Percentiles rank a stretch among this genome's conserved stretches.
Evolutionary conservation across 2,888 invertebrate species (phyloP).

Genomic region (Phragmatobia fuliginosa): DNA sequence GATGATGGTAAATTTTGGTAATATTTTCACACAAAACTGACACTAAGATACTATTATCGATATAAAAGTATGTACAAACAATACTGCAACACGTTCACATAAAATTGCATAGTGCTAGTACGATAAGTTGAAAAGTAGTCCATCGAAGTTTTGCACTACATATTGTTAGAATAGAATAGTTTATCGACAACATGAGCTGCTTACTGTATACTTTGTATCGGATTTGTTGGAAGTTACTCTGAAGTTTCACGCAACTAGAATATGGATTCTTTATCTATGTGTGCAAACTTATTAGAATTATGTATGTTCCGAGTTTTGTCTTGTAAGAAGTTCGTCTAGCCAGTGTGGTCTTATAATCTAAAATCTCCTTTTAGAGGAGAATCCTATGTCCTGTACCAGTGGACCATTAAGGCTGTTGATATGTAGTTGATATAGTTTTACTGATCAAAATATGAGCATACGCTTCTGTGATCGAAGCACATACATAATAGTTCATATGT

Average conservation of each 20-base stretch:
- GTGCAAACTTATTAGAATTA: background rate
- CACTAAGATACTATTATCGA: slow-evolving; percentile 8
- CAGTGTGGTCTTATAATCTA: too few relatives aligned
- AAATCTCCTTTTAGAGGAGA: too few relatives aligned
- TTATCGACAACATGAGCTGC: slow-evolving; percentile 48
- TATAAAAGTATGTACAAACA: slow-evolving; percentile 27
- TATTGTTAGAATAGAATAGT: slow-evolving; percentile 43
- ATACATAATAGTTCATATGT: background rate
- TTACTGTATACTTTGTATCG: slow-evolving; percentile 44
- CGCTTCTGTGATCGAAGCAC: too few relatives aligned
- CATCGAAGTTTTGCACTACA: slow-evolving; percentile 46
- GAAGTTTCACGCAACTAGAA: slow-evolving; percentile 9
- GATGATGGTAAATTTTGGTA: too few relatives aligned
- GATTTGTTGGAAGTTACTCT: slow-evolving; percentile 20
- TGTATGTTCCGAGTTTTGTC: background rate
- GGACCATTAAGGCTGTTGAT: too few relatives aligned
- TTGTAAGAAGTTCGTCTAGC: background rate
- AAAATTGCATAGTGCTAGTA: slow-evolving; percentile 38
- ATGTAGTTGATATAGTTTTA: too few relatives aligned
- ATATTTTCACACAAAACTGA: background rate
- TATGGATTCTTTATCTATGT: background rate
- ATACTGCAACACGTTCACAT: slow-evolving; percentile 28
- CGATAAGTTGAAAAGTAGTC: slow-evolving; percentile 36
- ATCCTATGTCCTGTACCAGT: too few relatives aligned
- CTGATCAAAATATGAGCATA: background rate